Percentiles rank a stretch among this genome's conserved stretches.
Evolutionary conservation across 2,113 vertebrate genomes (phyloP).

Genomic region (Microcebus tavaratra): DNA sequence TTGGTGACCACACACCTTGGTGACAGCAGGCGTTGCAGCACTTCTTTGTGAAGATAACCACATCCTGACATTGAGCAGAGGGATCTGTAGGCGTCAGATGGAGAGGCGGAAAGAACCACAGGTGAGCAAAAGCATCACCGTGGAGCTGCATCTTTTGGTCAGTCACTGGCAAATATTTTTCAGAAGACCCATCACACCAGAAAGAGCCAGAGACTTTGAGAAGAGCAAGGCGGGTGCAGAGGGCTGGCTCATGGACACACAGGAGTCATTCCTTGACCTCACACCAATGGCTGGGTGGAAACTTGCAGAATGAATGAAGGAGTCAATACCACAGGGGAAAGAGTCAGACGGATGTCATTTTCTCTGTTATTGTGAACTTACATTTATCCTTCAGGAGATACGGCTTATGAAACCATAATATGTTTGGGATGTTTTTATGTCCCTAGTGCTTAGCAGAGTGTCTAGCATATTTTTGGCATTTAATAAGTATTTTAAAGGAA

Average conservation of each 20-base stretch:
- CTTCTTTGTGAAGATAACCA: background rate
- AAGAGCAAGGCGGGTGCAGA: background rate
- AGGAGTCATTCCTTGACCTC: background rate
- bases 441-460: background rate
- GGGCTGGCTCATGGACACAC: fast-evolving
- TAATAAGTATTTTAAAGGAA: background rate
- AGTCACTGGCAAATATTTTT: background rate
- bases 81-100: background rate
- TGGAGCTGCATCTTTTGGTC: background rate
- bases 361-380: background rate
- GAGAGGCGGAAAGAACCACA: background rate
- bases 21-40: background rate
- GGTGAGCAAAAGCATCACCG: background rate
- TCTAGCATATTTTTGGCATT: background rate
- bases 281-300: background rate
- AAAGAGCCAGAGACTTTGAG: background rate
- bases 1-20: background rate
- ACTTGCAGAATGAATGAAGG: background rate
- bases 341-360: background rate
- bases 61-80: background rate
- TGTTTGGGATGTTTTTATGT: background rate
- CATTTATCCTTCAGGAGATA: background rate
- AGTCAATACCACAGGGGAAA: background rate
- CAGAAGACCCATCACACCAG: background rate
- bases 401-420: background rate